Conservation (phyloP, 1,140 invertebrate species). For the Dufourea novaeangliae region DNA sequence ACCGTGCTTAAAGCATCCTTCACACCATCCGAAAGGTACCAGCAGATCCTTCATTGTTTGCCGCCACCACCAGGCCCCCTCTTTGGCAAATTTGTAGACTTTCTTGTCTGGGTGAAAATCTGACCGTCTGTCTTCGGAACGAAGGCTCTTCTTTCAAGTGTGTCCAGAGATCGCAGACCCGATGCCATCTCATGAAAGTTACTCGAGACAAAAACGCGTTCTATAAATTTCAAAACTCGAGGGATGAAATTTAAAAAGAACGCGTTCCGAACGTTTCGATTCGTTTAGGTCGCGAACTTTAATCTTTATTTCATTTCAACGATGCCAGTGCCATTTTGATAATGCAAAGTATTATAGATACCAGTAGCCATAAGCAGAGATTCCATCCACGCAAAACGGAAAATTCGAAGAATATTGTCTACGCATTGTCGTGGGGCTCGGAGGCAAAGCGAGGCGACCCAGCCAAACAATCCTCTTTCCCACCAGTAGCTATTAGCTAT, state of each 20-base stretch:
- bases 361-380: too few relatives aligned
- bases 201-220: neutral
- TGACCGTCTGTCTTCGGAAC: neutral
- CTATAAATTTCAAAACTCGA: neutral
- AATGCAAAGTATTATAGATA: too few relatives aligned
- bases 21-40: slow-evolving; percentile 42
- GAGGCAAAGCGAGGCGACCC: neutral
- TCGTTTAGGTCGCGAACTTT: too few relatives aligned
- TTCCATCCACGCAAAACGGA: too few relatives aligned
- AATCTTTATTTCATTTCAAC: too few relatives aligned
- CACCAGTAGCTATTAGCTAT: slow-evolving; percentile 27
- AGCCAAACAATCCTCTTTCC: neutral
- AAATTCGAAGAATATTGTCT: neutral
- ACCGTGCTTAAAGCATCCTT: slow-evolving; percentile 48
- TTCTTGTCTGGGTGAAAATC: neutral
- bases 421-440: neutral
- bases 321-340: too few relatives aligned
- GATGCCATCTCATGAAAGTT: neutral
- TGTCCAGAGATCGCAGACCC: too few relatives aligned
- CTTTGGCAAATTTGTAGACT: slow-evolving; percentile 11
- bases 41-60: slow-evolving; percentile 46
- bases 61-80: neutral
- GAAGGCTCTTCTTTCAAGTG: neutral
- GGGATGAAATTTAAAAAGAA: too few relatives aligned
- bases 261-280: too few relatives aligned